Conservation (phyloP, 2,888 invertebrate genomes). For the Thymelicus sylvestris region DNA sequence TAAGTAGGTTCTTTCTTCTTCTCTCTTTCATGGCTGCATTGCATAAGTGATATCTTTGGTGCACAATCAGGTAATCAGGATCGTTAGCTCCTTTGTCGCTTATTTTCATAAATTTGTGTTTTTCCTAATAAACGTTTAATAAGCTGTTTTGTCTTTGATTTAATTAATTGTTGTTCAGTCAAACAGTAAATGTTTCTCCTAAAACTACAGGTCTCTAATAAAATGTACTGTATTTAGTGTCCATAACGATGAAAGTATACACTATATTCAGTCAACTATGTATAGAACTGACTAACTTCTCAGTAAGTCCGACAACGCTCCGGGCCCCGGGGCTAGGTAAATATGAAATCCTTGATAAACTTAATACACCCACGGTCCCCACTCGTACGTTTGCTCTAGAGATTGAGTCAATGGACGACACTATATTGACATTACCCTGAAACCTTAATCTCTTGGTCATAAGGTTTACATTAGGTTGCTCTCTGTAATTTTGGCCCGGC, state of each 20-base stretch:
- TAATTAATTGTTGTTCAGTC: too few species aligned
- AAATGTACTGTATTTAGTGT: too few species aligned
- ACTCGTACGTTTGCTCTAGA: conserved; percentile 25
- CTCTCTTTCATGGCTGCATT: too few species aligned
- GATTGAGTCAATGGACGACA: conserved; percentile 33
- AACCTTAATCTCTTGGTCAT: conserved; percentile 5
- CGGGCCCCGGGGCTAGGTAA: conserved; percentile 11
- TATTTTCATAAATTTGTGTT: too few species aligned
- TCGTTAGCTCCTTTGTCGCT: neutral
- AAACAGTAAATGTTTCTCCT: too few species aligned
- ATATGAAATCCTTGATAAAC: conserved; percentile 33
- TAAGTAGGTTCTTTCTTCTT: too few species aligned
- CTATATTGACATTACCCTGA: conserved; percentile 23
- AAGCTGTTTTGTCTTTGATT: too few species aligned
- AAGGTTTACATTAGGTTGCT: conserved; percentile 6
- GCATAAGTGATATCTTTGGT: too few species aligned
- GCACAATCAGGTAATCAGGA: neutral
- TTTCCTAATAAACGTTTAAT: too few species aligned
- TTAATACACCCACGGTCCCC: conserved; percentile 18
- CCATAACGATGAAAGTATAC: too few species aligned
- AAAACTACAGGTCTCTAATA: too few species aligned
- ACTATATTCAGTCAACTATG: neutral
- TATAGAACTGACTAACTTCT: neutral
- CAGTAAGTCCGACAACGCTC: neutral
- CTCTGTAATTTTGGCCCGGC: neutral